A percentile compares a stretch with the other conserved stretches of the same genome.
phyloP scores from a whole-genome alignment of 2,888 invertebrate species.

The Liopterus haemorrhoidalis region DNA sequence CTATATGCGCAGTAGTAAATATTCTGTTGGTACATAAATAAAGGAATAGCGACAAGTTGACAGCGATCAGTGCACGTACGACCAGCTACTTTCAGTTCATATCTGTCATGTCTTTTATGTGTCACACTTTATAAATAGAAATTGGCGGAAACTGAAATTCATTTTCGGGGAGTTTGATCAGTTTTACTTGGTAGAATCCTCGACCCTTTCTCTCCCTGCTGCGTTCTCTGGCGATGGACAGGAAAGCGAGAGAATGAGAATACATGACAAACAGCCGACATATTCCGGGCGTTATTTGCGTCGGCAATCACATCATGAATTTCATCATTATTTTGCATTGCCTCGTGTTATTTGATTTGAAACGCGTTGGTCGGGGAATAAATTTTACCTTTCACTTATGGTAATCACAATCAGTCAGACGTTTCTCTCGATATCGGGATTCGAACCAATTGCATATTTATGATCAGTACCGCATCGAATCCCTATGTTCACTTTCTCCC shows the following conservation, averaged over 20 bases:
- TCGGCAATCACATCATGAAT: slow-evolving; percentile 23
- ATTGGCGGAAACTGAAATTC: too few relatives aligned
- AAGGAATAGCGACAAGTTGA: slow-evolving; percentile 9
- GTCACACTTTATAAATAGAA: too few relatives aligned
- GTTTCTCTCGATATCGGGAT: slow-evolving; percentile 9
- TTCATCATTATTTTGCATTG: slow-evolving; percentile 23
- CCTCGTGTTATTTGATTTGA: slow-evolving; percentile 22
- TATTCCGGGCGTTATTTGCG: too few relatives aligned
- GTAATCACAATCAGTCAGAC: slow-evolving; percentile 32
- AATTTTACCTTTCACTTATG: slow-evolving; percentile 35
- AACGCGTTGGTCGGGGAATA: slow-evolving; percentile 26
- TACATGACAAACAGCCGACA: too few relatives aligned
- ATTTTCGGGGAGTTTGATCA: too few relatives aligned
- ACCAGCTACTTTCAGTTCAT: too few relatives aligned
- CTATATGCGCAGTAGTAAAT: slow-evolving; percentile 22
- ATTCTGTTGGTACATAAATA: slow-evolving; percentile 20
- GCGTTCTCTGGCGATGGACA: too few relatives aligned
- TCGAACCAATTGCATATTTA: slow-evolving; percentile 18
- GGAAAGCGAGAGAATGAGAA: too few relatives aligned
- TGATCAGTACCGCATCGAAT: slow-evolving; percentile 11
- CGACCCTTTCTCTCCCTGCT: too few relatives aligned
- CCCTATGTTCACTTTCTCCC: too few relatives aligned
- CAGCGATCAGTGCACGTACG: slow-evolving; percentile 9
- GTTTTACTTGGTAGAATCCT: too few relatives aligned
- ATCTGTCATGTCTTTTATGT: too few relatives aligned